phyloP scores from a whole-genome alignment of 30 jellyfish, hydroid and myxozoan species.

The Pseudorhiza aurosa region DNA sequence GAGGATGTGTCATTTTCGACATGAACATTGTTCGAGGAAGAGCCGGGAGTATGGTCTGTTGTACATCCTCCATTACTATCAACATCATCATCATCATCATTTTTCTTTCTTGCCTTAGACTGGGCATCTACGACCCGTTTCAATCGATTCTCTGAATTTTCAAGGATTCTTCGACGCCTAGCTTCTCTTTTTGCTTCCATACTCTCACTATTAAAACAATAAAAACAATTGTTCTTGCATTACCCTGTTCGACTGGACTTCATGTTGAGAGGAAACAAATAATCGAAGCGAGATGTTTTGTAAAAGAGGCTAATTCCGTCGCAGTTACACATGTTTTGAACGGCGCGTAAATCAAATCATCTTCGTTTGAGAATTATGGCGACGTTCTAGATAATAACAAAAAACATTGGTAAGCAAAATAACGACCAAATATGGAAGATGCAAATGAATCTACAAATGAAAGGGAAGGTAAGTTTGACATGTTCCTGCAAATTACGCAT shows the following conservation, averaged over 20 bases:
- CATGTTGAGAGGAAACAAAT: neutral
- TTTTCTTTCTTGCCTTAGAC: slow-evolving; percentile 14
- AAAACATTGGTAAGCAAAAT: too few relatives aligned
- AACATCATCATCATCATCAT: neutral
- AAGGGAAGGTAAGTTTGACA: slow-evolving; percentile 42
- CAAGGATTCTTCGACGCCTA: slow-evolving; percentile 50
- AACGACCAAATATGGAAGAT: slow-evolving; percentile 6
- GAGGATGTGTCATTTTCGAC: neutral
- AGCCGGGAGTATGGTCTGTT: neutral
- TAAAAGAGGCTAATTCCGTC: slow-evolving; percentile 10
- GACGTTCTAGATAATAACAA: too few relatives aligned
- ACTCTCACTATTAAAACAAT: neutral
- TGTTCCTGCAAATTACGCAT: too few relatives aligned
- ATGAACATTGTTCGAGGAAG: neutral
- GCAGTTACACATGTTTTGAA: neutral
- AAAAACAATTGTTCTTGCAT: neutral
- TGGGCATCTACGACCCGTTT: slow-evolving; percentile 37
- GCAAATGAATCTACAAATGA: neutral
- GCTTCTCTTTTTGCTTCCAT: slow-evolving; percentile 70
- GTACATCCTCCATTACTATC: neutral
- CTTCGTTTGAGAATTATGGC: too few relatives aligned
- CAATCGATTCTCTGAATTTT: slow-evolving; percentile 57
- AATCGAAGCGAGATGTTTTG: neutral
- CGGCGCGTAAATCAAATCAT: slow-evolving; percentile 29
- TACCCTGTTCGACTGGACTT: neutral